Base-by-base conservation (phyloP, 2,797 vertebrate genomes). In the Fratercula arctica region DNA sequence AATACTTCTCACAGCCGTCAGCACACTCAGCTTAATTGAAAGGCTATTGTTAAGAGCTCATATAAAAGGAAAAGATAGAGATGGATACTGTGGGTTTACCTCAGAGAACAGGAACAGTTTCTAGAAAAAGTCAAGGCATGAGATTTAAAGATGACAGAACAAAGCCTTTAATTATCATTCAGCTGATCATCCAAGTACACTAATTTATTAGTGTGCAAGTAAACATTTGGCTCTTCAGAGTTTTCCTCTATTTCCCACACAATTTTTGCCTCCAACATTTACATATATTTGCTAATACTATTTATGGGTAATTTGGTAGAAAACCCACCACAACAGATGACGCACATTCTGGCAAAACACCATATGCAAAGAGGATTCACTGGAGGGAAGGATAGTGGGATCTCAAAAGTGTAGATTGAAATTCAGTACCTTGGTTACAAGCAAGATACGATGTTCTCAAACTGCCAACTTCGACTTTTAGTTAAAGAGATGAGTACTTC, bases 281-380 rank as follows among this genome's bases (percentile, higher is more conserved):
- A 43, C 4, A 26, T 3, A 0, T 10, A 63, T 29, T 68, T 67
- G 37, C 50, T 54, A 66, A 86, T 29, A 81, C 64, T 87, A 18
- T 60, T 89, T 45, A 33, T 12, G 15, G 18, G 8, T 35, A 66
- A 19, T 46, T 54, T 46, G 78, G 50, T 54, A 43, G 61, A 68
- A 91, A 64, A 35, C 10, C 43, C 85, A 68, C 60, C 80, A 79
- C 11, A 24, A n/a, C 5, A 8, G 39, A n/a, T 10, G 59, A 68
- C 0, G 1, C 10, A 19, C 18, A 8, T 54, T 73, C 73, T 76
- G 37, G 33, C 6, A 61, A 75, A 83, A 79, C 35, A 48, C 12
- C 41, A 17, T 0, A 35, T 0, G 1, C 48, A 75, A 45, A 37
- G 37, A 95, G 37, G 15, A 46, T 33, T 60, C 1, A 2, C 14